Conservation (phyloP, 2,888 invertebrate genomes). For the Hyles lineata region DNA sequence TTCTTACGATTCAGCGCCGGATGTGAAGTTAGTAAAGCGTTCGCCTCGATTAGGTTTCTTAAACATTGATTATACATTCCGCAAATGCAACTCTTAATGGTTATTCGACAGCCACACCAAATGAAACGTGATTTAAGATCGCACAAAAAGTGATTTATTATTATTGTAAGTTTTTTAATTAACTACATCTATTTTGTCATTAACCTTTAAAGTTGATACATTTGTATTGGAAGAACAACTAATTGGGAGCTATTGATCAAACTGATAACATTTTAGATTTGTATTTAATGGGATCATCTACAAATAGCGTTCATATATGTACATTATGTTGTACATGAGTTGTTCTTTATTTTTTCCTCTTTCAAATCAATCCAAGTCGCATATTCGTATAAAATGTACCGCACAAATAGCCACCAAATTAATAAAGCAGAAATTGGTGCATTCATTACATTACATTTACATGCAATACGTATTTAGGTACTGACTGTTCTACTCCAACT, state of each 20-base stretch:
- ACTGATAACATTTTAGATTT: not conserved
- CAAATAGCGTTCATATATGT: not conserved
- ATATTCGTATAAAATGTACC: not conserved
- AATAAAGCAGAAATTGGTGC: no score
- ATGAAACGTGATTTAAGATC: not conserved
- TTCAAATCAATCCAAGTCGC: not conserved
- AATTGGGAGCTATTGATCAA: not conserved
- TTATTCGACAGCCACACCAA: not conserved
- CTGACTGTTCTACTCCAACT: no score
- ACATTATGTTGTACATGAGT: no score
- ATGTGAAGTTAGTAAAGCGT: slow-evolving; percentile 29
- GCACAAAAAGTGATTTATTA: not conserved
- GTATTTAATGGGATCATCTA: not conserved
- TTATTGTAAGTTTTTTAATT: not conserved
- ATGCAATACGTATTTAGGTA: no score
- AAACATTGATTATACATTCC: slow-evolving; percentile 9
- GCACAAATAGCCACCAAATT: not conserved
- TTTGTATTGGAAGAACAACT: not conserved
- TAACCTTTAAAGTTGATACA: not conserved
- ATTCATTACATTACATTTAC: no score
- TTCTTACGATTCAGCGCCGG: slow-evolving; percentile 40
- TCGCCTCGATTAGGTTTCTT: not conserved
- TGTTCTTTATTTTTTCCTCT: not conserved
- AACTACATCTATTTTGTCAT: not conserved
- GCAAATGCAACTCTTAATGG: not conserved